phyloP scores from a whole-genome alignment of 2,797 vertebrate genomes.

The Sylvilagus floridanus region DNA sequence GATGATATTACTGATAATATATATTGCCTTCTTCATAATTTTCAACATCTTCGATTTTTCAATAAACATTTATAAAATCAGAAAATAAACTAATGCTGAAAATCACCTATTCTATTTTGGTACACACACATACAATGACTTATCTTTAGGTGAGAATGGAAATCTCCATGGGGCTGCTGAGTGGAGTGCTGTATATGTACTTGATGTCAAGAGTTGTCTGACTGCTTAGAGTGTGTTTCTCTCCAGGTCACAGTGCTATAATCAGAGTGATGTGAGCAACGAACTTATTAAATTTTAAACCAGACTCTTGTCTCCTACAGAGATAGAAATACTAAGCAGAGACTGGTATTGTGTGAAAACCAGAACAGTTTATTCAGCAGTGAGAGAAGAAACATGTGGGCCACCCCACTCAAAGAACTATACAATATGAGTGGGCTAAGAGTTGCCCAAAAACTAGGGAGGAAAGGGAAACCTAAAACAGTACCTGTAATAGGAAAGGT shows the following conservation, averaged over 20 bases:
- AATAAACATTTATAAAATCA: not conserved
- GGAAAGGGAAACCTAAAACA: too few relatives aligned
- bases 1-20: not conserved
- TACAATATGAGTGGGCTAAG: too few relatives aligned
- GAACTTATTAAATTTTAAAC: too few relatives aligned
- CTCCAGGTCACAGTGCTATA: constrained; percentile 22
- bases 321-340: too few relatives aligned
- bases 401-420: too few relatives aligned
- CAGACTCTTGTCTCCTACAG: too few relatives aligned
- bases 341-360: too few relatives aligned
- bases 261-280: not conserved
- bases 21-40: not conserved
- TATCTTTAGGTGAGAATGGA: not conserved
- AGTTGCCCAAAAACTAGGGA: too few relatives aligned
- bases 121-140: not conserved
- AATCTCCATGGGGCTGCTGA: not conserved
- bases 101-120: constrained; percentile 4
- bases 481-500: too few relatives aligned
- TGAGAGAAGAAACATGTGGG: too few relatives aligned
- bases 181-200: not conserved
- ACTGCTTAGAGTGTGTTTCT: not conserved
- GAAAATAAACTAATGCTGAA: not conserved
- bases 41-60: not conserved
- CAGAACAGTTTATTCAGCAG: too few relatives aligned
- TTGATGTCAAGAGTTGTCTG: not conserved